Evolutionary conservation across 2,113 vertebrate genomes (phyloP), one percentile per base, ranked within the genome.

Genomic region (Podarcis raffonei): DNA sequence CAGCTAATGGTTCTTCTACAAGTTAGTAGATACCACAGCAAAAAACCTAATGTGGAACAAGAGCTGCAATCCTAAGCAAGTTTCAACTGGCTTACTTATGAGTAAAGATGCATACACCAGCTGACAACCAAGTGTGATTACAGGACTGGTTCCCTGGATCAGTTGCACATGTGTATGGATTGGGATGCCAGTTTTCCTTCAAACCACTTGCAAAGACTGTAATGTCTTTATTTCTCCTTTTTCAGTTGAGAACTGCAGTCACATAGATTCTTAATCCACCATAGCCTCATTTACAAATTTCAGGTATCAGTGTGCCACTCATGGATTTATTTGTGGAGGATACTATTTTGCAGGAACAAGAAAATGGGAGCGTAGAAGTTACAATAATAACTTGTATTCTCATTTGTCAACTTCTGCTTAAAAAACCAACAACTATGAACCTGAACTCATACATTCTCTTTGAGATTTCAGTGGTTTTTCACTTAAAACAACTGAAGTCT

Each of bases 191-290:
- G 6, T 75, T 76, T 30, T 35, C 1, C 30, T 48, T 23, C n/a
- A 7, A 2, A 81, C 0, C n/a, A 86, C 1, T 12, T 2, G 0
- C 12, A 68, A n/a, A 35, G 1, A 53, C 48, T 11, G 48, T 11
- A 53, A 53, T 53, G 9, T 72, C 77, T 0, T 20, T 69, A 15
- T 0, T 11, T 30, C 27, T 48, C 2, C 0, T 59, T 5, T 35
- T 23, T 75, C 81, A 39, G 74, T 0, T 0, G 35, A 66, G 53
- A 1, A 4, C 8, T 12, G 48, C 48, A 53, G 48, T 53, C 9
- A 53, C 48, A 9, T 53, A 53, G 48, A 53, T 53, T 53, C 48
- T 48, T 27, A 18, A n/a, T n/a, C n/a, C 30, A 25, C 69, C 71
- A n/a, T 35, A 74, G 32, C 13, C 71, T 30, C 6, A 15, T 13